Percentiles rank a stretch among this genome's conserved stretches.
Conservation (phyloP, 2,797 vertebrate species). For the Esox masquinongy region DNA sequence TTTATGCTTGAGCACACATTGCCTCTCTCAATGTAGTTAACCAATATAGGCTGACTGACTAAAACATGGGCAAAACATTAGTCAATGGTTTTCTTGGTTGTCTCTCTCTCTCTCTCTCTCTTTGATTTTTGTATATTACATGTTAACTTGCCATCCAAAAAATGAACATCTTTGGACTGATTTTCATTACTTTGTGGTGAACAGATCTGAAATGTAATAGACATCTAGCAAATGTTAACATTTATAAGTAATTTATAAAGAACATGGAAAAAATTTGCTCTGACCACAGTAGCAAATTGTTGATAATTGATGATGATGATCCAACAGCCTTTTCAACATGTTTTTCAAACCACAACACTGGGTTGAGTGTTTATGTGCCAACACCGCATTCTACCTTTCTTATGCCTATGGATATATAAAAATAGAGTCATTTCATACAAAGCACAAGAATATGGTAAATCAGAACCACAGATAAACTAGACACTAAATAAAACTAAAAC, state of each 20-base stretch:
- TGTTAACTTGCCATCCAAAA: slow-evolving; percentile 57
- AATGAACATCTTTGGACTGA: slow-evolving; percentile 55
- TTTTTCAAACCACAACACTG: slow-evolving; percentile 23
- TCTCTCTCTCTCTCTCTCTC: slow-evolving; percentile 37
- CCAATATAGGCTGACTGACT: slow-evolving; percentile 54
- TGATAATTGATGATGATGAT: slow-evolving; percentile 37
- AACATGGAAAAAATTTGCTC: slow-evolving; percentile 45
- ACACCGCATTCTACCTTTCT: background rate
- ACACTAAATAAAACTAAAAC: no score
- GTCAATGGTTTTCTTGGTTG: slow-evolving; percentile 49
- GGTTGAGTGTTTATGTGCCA: slow-evolving; percentile 5
- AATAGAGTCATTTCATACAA: background rate
- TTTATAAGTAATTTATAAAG: slow-evolving; percentile 54
- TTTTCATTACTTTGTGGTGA: slow-evolving; percentile 55
- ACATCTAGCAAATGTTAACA: slow-evolving; percentile 59
- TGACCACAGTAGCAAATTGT: slow-evolving; percentile 52
- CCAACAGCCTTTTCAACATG: slow-evolving; percentile 16
- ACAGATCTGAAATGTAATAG: slow-evolving; percentile 46
- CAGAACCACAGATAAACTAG: background rate
- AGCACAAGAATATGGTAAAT: background rate
- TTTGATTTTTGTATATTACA: slow-evolving; percentile 60
- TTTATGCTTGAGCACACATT: slow-evolving; percentile 28
- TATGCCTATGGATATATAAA: background rate
- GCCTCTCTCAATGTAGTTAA: slow-evolving; percentile 38
- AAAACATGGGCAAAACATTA: slow-evolving; percentile 43